Evolutionary conservation across 2,888 invertebrate genomes (phyloP).

Genomic region (Drosophila conformis): DNA sequence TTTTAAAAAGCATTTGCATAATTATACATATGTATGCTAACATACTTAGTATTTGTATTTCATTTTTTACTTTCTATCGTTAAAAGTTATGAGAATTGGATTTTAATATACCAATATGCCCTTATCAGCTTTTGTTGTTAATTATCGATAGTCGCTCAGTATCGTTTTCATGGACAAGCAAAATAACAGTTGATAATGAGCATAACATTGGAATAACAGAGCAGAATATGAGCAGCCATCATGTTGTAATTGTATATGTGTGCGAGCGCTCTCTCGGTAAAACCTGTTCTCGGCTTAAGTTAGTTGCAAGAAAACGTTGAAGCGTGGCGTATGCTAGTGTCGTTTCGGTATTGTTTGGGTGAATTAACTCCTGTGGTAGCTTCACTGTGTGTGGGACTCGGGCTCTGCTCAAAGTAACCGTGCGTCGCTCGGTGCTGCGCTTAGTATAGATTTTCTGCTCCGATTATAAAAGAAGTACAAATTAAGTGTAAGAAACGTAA

Average conservation of each 20-base stretch:
- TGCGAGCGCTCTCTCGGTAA: conserved; percentile 43
- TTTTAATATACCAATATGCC: not conserved
- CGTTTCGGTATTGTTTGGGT: conserved; percentile 33
- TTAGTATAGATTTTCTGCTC: conserved; percentile 58
- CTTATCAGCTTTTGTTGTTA: not conserved
- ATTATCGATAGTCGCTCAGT: not conserved
- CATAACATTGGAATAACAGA: conserved; percentile 20
- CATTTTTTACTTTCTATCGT: not conserved
- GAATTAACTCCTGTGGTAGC: conserved; percentile 48
- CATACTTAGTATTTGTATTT: not conserved
- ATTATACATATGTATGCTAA: not conserved
- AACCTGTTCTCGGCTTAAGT: conserved; percentile 56
- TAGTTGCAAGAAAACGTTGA: conserved; percentile 54
- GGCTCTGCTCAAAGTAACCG: conserved; percentile 33
- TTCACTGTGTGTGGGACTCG: conserved; percentile 46
- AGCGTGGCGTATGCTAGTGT: conserved; percentile 54
- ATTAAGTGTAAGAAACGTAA: conserved; percentile 36
- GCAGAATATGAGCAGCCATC: conserved; percentile 77
- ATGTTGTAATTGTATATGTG: conserved; percentile 84
- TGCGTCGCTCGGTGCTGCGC: conserved; percentile 34
- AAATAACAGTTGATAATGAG: conserved; percentile 28
- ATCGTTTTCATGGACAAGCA: not conserved
- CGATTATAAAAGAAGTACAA: conserved; percentile 33
- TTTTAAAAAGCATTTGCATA: not conserved
- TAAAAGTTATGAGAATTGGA: not conserved